Evolutionary conservation across 2,113 vertebrate species (phyloP).

Genomic region (Lophura nycthemera): DNA sequence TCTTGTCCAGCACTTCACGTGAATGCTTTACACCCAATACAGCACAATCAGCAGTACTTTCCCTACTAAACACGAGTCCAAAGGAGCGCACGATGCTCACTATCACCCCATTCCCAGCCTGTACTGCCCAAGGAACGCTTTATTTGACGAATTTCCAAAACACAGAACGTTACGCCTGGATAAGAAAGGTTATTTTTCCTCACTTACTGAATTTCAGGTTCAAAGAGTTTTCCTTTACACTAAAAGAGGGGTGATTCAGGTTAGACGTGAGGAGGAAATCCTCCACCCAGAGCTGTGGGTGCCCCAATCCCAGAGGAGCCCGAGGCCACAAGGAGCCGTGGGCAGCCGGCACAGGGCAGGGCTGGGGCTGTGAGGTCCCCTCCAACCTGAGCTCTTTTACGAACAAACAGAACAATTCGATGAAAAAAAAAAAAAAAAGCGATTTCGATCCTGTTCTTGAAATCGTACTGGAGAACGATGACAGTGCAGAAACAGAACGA

Average conservation of each 20-base stretch:
- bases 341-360: too few species aligned
- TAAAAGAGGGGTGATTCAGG: too few species aligned
- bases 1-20: neutral
- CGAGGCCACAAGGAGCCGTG: too few species aligned
- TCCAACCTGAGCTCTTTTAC: too few species aligned
- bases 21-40: neutral
- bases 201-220: neutral
- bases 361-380: too few species aligned
- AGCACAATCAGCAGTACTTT: neutral
- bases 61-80: neutral
- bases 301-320: too few species aligned
- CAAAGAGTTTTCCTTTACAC: too few species aligned
- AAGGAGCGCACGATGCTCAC: neutral
- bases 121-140: neutral
- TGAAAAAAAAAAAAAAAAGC: neutral
- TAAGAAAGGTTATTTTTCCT: neutral
- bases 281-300: too few species aligned
- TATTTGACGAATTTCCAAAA: neutral
- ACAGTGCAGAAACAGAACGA: constrained; percentile 28
- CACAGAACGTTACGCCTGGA: fast-evolving
- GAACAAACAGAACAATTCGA: neutral
- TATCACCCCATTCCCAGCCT: neutral
- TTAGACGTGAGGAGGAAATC: too few species aligned
- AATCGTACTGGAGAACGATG: neutral
- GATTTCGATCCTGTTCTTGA: neutral